Base-by-base conservation (phyloP, 2,888 invertebrate genomes). In the Actias luna region DNA sequence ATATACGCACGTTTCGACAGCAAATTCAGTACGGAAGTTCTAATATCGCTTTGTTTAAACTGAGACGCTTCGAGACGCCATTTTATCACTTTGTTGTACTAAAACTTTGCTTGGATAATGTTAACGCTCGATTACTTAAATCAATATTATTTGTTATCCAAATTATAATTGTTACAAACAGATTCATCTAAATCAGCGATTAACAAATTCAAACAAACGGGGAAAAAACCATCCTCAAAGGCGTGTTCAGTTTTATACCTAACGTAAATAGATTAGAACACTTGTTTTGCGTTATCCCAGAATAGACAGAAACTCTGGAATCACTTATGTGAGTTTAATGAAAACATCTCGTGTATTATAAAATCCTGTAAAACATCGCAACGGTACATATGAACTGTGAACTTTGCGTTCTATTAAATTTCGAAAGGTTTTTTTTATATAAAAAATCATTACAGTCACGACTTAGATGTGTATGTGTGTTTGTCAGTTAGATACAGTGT, bases 401-500 rank as follows among this genome's bases (percentile, higher is more conserved):
- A 55, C 55, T 55, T 55, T 55, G 8, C 29, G 16, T 29, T 55
- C n/a, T 5, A 52, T 29, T n/a, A 16, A 29, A 29, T 29, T 29
- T n/a, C 7, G 7, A 55, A 55, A 29, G 16, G 55, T 27, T 55
- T 55, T n/a, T 29, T n/a, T n/a, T n/a, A n/a, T n/a, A n/a, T n/a
- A n/a, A 29, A 29, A n/a, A 55, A 55, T 55, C n/a, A 55, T 7
- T 16, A 7, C 27, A 29, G 29, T 55, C 29, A 55, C 55, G 55
- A 55, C 16, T 55, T 29, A 8, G 27, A 29, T 55, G 55, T 50
- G 55, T 29, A 7, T 55, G 16, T 55, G 29, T 55, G 55, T 55
- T 29, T 55, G 55, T 55, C n/a, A n/a, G 29, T 55, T 55, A 16
- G 55, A 55, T n/a, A 64, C 65, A 74, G 75, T 78, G 80, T 74